Conservation (phyloP, 92 coral and sea anemone species). For the Chrysogorgia sp. region DNA sequence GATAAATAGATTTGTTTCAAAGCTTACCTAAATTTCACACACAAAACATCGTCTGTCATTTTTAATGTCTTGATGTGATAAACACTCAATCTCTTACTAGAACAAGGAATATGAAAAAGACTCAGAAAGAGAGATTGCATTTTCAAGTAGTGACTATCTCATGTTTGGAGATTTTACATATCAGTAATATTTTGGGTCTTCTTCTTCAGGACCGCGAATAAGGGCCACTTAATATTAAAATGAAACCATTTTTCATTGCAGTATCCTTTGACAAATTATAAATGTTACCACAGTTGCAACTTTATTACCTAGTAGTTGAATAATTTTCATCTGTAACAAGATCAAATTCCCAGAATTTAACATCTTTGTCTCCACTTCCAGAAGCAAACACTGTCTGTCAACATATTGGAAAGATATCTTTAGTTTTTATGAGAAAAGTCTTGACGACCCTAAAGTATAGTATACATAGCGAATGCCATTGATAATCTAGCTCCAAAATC, state of each 20-base stretch:
- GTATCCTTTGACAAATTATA: too few species aligned
- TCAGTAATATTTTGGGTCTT: too few species aligned
- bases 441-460: neutral
- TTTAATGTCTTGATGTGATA: slow-evolving; percentile 88
- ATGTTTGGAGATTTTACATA: neutral
- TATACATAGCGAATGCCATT: neutral
- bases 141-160: neutral
- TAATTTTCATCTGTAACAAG: slow-evolving; percentile 79
- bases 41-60: slow-evolving; percentile 89
- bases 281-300: too few species aligned
- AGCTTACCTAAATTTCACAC: slow-evolving; percentile 88
- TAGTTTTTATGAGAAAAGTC: too few species aligned
- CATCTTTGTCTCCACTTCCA: slow-evolving; percentile 94
- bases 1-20: neutral
- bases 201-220: too few species aligned
- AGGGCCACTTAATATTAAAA: too few species aligned
- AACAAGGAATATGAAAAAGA: neutral
- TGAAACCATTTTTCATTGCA: too few species aligned
- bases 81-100: slow-evolving; percentile 82
- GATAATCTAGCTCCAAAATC: neutral
- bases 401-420: neutral
- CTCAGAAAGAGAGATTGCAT: neutral
- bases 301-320: slow-evolving; percentile 67
- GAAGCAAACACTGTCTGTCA: slow-evolving; percentile 90
- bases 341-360: slow-evolving; percentile 98